phyloP scores from a whole-genome alignment of 2,797 vertebrate species.

The Myotis vivesi region DNA sequence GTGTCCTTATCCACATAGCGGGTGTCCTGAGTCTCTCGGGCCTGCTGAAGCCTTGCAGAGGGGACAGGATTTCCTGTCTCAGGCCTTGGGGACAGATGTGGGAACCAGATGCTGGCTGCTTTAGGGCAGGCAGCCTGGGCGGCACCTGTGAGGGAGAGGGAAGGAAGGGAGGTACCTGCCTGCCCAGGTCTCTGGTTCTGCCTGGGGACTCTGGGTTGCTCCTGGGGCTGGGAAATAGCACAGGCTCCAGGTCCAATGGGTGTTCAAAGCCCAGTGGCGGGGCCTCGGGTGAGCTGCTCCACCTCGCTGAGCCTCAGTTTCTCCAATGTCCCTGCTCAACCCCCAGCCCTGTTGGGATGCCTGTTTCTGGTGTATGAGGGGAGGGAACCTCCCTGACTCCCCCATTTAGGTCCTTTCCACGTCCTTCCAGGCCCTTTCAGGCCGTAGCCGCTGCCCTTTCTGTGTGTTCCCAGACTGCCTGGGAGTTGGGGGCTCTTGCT shows the following conservation, averaged over 20 bases:
- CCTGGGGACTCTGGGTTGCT: background rate
- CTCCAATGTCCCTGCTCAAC: background rate
- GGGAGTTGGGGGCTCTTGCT: no score
- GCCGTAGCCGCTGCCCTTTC: background rate
- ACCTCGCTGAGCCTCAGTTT: background rate
- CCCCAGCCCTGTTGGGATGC: no score
- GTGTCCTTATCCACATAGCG: background rate
- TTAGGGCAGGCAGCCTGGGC: background rate
- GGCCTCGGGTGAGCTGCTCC: background rate
- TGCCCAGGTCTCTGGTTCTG: background rate
- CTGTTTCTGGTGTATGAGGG: background rate
- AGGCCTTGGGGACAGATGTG: background rate
- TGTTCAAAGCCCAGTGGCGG: fast-evolving
- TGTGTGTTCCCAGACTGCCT: no score
- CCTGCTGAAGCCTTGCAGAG: background rate
- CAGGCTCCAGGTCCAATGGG: fast-evolving
- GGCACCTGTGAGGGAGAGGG: background rate
- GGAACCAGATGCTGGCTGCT: background rate
- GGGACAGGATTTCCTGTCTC: background rate
- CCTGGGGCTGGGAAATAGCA: background rate
- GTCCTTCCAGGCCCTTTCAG: background rate
- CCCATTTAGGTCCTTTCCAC: background rate
- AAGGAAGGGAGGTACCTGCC: fast-evolving
- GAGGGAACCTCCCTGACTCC: background rate
- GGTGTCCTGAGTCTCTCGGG: background rate